These are phyloP conservation scores for Harpagifer antarcticus DNA, from an alignment of 2,797 vertebrate genomes.

Conservation along the genomic window DNA sequence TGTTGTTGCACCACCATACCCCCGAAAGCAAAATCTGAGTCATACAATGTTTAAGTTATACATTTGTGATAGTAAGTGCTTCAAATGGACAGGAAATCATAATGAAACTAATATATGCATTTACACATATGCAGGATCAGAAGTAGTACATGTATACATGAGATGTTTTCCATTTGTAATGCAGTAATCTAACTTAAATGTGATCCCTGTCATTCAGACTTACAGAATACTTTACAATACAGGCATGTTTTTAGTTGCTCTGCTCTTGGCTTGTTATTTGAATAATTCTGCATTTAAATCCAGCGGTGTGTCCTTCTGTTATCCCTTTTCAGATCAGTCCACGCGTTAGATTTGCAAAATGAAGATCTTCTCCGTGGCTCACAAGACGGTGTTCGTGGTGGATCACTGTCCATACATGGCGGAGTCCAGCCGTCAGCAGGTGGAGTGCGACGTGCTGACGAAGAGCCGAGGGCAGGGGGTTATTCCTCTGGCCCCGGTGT, in stretches of 20 bases:
- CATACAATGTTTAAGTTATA: no score
- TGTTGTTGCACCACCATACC: no score
- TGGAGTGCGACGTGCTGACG: slow-evolving; percentile 97
- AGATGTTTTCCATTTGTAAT: no score
- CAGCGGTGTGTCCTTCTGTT: neutral
- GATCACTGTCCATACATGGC: slow-evolving; percentile 99
- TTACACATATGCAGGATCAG: no score
- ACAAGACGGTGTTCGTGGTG: slow-evolving; percentile 98
- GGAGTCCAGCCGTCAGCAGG: slow-evolving; percentile 96
- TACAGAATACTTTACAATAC: neutral
- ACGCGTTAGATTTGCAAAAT: slow-evolving; percentile 72
- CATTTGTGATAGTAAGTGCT: no score
- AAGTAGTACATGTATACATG: no score
- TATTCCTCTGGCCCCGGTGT: slow-evolving; percentile 96
- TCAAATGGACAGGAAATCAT: no score
- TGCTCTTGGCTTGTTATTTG: neutral
- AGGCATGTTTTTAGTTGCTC: neutral
- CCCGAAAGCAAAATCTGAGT: no score
- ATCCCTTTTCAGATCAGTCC: slow-evolving; percentile 20
- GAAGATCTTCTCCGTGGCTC: slow-evolving; percentile 95
- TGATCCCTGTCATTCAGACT: neutral
- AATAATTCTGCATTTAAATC: neutral
- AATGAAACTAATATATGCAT: no score
- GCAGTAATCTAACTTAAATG: neutral
- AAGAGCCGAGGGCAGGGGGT: slow-evolving; percentile 96